phyloP scores from a whole-genome alignment of 2,888 invertebrate species.

The Eristalis tenax region DNA sequence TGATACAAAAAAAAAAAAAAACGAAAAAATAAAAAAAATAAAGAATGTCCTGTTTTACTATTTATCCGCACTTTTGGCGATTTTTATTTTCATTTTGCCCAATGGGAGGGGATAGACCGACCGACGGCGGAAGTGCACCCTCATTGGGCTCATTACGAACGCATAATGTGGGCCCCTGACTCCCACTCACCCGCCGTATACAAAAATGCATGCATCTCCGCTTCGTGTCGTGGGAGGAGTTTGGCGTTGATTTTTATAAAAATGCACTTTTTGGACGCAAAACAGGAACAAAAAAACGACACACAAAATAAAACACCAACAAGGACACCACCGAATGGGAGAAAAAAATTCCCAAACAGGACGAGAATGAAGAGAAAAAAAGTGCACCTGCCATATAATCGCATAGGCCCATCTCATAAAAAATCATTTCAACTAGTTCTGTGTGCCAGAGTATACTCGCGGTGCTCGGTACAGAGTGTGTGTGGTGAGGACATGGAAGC shows the following conservation, averaged over 20 bases:
- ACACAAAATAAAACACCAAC: constrained; percentile 2
- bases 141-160: constrained; percentile 72
- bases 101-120: constrained; percentile 60
- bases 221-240: constrained; percentile 65
- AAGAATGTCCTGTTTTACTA: constrained; percentile 54
- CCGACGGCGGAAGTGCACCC: constrained; percentile 60
- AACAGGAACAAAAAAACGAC: constrained; percentile 48
- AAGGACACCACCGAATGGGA: not conserved
- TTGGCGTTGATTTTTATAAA: constrained; percentile 71
- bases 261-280: constrained; percentile 49
- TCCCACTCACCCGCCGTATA: constrained; percentile 31
- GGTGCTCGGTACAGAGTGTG: constrained; percentile 32
- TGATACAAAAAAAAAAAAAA: not conserved
- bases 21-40: not conserved
- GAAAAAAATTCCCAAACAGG: constrained; percentile 17
- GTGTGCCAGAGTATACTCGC: constrained; percentile 20
- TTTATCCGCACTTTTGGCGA: constrained; percentile 66
- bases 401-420: constrained; percentile 71
- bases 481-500: constrained; percentile 59
- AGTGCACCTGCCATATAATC: constrained; percentile 66
- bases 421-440: constrained; percentile 69
- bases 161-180: constrained; percentile 63
- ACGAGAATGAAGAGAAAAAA: constrained; percentile 37
- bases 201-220: constrained; percentile 55
- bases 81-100: constrained; percentile 61